phyloP scores from a whole-genome alignment of 2,888 invertebrate genomes.

The Trichogramma dendrolimi region DNA sequence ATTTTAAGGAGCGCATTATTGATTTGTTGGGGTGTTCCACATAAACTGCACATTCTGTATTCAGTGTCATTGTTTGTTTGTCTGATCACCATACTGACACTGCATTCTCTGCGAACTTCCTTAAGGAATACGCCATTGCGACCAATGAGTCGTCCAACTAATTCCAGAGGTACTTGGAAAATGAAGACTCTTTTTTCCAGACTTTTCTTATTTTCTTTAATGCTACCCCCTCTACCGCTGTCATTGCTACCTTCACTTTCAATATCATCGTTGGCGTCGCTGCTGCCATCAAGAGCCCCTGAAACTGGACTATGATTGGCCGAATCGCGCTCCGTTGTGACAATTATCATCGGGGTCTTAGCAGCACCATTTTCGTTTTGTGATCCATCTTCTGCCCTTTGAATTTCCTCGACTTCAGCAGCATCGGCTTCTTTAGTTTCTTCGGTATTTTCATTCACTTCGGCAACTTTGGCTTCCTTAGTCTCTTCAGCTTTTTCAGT shows the following conservation, averaged over 20 bases:
- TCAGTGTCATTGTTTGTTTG: conserved; percentile 70
- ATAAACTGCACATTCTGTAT: conserved; percentile 78
- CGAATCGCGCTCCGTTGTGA: conserved; percentile 59
- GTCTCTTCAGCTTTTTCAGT: background rate
- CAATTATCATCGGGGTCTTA: background rate
- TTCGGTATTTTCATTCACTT: background rate
- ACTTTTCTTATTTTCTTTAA: conserved; percentile 41
- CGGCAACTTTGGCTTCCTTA: conserved; percentile 1
- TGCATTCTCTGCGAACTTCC: conserved; percentile 72
- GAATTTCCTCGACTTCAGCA: conserved; percentile 18
- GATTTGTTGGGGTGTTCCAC: conserved; percentile 76
- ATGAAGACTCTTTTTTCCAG: conserved; percentile 58
- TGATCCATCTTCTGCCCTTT: conserved; percentile 1
- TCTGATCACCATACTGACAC: conserved; percentile 75
- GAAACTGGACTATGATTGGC: conserved; percentile 76
- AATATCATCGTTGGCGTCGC: conserved; percentile 47
- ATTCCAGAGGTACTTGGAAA: conserved; percentile 68
- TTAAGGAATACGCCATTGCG: conserved; percentile 77
- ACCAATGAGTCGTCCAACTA: conserved; percentile 86
- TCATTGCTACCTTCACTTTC: conserved; percentile 69
- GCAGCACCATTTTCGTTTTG: too few species aligned
- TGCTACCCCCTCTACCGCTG: conserved; percentile 65
- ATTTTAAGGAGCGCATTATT: conserved; percentile 80
- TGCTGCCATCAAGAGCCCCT: conserved; percentile 58
- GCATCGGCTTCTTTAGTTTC: conserved; percentile 7